phyloP scores from a whole-genome alignment of 2,113 vertebrate genomes.

The Tupaia chinensis region DNA sequence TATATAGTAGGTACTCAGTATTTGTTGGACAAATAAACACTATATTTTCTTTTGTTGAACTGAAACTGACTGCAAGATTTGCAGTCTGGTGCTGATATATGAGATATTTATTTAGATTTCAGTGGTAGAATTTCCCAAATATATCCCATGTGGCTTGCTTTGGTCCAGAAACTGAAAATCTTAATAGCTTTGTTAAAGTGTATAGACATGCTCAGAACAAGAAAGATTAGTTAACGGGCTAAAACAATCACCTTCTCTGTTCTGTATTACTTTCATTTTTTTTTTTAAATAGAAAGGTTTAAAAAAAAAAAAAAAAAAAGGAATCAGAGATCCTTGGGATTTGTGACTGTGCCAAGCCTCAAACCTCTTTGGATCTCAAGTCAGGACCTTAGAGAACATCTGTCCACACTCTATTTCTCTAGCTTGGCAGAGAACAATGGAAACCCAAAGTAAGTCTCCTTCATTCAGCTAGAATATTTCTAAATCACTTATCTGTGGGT shows the following conservation, averaged over 20 bases:
- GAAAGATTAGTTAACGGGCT: conserved; percentile 47
- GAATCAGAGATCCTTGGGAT: conserved; percentile 63
- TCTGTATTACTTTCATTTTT: conserved; percentile 66
- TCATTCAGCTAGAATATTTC: conserved; percentile 72
- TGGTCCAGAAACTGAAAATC: conserved; percentile 35
- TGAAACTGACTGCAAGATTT: conserved; percentile 61
- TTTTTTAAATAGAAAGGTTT: not conserved
- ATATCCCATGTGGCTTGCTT: conserved; percentile 42
- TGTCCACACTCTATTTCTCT: conserved; percentile 71
- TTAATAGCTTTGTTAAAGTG: conserved; percentile 59
- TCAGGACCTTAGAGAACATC: conserved; percentile 73
- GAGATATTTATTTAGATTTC: conserved; percentile 66
- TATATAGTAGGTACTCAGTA: not conserved
- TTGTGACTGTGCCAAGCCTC: conserved; percentile 65
- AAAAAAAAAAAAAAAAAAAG: not conserved
- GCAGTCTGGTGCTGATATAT: conserved; percentile 50
- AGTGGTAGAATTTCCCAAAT: conserved; percentile 37
- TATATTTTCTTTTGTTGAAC: conserved; percentile 50
- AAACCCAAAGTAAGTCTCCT: conserved; percentile 75
- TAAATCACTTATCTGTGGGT: conserved; percentile 70
- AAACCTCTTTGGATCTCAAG: conserved; percentile 60
- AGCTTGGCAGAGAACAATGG: conserved; percentile 76
- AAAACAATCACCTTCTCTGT: conserved; percentile 69
- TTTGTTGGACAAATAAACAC: conserved; percentile 53
- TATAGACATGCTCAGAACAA: conserved; percentile 60